These are phyloP conservation scores for Coremacera marginata DNA, from an alignment of 2,888 invertebrate genomes.

Conservation along the genomic window DNA sequence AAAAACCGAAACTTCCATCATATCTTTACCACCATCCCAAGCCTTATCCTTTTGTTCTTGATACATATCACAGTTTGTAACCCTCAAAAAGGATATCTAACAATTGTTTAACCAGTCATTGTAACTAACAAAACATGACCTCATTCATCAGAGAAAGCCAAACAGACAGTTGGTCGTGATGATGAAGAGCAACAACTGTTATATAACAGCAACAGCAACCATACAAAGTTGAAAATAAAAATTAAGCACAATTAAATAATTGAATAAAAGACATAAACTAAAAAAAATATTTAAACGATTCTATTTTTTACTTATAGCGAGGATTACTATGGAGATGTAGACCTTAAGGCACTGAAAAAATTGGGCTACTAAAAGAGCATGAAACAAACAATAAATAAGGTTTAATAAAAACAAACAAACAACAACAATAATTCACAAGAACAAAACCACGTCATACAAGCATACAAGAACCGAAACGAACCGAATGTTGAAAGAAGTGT, in stretches of 20 bases:
- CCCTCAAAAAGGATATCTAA: background rate
- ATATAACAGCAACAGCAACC: background rate
- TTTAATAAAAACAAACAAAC: background rate
- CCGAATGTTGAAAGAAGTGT: background rate
- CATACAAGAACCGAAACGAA: background rate
- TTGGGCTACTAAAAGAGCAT: conserved; percentile 72
- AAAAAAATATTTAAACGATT: conserved; percentile 16
- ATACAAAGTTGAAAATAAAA: background rate
- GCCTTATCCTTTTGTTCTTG: too few species aligned
- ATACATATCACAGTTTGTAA: too few species aligned
- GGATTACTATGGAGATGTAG: conserved; percentile 93
- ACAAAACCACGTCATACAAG: background rate
- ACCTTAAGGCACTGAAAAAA: conserved; percentile 88
- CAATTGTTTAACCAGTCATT: background rate
- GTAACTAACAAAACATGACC: background rate
- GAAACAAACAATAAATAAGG: background rate
- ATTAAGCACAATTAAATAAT: background rate
- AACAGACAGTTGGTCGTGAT: background rate
- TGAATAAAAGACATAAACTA: background rate
- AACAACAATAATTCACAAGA: background rate
- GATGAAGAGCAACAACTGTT: background rate
- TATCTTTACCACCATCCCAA: too few species aligned
- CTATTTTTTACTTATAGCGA: conserved; percentile 74
- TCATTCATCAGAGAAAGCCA: background rate
- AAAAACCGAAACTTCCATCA: too few species aligned